Evolutionary conservation across 2,797 vertebrate species (phyloP), one percentile per base, ranked within the genome.

Genomic region (Amphiprion clarkii): DNA sequence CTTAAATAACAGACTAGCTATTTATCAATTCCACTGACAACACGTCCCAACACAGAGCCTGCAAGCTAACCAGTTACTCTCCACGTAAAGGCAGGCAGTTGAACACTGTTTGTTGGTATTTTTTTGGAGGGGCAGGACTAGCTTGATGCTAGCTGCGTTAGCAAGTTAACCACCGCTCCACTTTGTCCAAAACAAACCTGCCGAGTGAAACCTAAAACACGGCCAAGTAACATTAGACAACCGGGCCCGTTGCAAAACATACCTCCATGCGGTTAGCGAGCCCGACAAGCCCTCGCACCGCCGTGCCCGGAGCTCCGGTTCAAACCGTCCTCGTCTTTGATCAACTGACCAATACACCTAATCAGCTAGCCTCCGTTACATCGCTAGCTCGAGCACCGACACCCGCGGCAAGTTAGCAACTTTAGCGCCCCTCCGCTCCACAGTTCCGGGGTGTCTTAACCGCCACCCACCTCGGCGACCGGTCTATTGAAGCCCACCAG

Each of bases 161-260:
- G 85, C 85, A 76, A 29, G 59, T 67, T 76, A 61, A 11, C 61
- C 46, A 82, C 40, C 48, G 36, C 42, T 64, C 25, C 54, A 44
- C 49, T 74, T 39, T 36, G 67, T 71, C 78, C 87, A 81, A 82
- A 91, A 88, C 84, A 87, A 90, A 84, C 83, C 72, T 23, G 1
- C 2, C 3, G 29, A 8, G 7, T 56, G 31, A 49, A 4, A 0
- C 6, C 44, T 25, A 27, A 71, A 61, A 74, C 58, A 67, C 17
- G 39, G 16, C 55, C 19, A 39, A 65, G 44, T 31, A 48, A 46
- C 44, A 48, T 9, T 1, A 65, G 42, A 60, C 55, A 64, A 6
- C 2, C 53, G 19, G 55, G 68, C 51, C 71, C 63, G 59, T 14
- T 60, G 46, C 54, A 55, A 52, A 57, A 71, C 44, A 52, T 2